phyloP scores from a whole-genome alignment of 92 coral and sea anemone genomes.

The Epizoanthus rinbou region DNA sequence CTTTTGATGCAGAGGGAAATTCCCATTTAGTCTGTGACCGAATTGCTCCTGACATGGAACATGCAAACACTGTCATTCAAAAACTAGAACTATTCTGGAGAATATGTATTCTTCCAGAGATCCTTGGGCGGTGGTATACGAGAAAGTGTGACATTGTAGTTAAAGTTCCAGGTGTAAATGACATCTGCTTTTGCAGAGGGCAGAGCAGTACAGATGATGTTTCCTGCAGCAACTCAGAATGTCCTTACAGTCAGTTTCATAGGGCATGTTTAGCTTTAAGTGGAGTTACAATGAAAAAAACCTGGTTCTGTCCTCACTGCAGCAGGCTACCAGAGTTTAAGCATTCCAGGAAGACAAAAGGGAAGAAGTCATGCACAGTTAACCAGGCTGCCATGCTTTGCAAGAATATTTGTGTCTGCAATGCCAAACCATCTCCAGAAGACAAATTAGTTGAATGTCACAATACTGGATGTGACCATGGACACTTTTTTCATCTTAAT shows the following conservation, averaged over 20 bases:
- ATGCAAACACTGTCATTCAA: constrained; percentile 37
- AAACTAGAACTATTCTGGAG: constrained; percentile 62
- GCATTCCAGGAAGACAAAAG: constrained; percentile 40
- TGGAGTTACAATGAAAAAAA: constrained; percentile 55
- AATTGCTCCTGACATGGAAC: constrained; percentile 49
- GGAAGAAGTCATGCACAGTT: constrained; percentile 3
- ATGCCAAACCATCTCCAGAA: too few relatives aligned
- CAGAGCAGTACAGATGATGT: constrained; percentile 37
- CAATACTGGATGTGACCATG: too few relatives aligned
- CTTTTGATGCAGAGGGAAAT: constrained; percentile 8
- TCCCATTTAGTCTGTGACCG: constrained; percentile 39
- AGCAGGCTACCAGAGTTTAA: constrained; percentile 58
- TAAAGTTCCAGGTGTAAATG: constrained; percentile 11
- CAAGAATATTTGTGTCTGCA: constrained; percentile 37
- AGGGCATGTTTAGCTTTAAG: constrained; percentile 47
- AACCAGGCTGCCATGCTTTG: constrained; percentile 25
- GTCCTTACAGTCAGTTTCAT: constrained; percentile 62
- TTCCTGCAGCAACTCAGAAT: constrained; percentile 51
- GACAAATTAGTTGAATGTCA: too few relatives aligned
- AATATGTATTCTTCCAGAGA: constrained; percentile 66
- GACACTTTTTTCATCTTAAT: too few relatives aligned
- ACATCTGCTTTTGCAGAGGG: constrained; percentile 58
- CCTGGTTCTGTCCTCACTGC: constrained; percentile 64
- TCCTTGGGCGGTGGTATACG: constrained; percentile 65
- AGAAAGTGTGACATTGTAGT: constrained; percentile 51